These are phyloP conservation scores for Brachypalpus laphriformis DNA, from an alignment of 2,888 invertebrate species.

Conservation along the genomic window DNA sequence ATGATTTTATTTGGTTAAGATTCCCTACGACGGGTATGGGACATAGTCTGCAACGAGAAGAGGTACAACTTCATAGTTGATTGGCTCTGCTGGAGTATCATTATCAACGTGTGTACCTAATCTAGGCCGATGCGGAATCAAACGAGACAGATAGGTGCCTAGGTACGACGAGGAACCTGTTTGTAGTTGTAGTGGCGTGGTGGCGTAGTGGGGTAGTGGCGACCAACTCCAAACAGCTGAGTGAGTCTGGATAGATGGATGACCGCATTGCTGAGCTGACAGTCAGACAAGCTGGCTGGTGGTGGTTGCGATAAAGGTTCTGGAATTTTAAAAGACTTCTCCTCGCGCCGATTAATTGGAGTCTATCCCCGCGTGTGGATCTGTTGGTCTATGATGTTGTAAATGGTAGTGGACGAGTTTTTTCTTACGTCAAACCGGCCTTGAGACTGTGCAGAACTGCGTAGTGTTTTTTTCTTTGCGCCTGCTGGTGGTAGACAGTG, in stretches of 20 bases:
- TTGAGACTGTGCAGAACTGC: slow-evolving; percentile 55
- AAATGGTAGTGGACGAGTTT: slow-evolving; percentile 69
- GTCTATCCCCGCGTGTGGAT: slow-evolving; percentile 5
- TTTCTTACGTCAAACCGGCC: slow-evolving; percentile 63
- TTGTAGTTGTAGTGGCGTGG: slow-evolving; percentile 13
- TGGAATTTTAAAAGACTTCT: slow-evolving; percentile 70
- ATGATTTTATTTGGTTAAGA: slow-evolving; percentile 70
- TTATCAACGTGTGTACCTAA: slow-evolving; percentile 64
- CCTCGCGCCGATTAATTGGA: slow-evolving; percentile 64
- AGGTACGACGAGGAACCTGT: slow-evolving; percentile 44
- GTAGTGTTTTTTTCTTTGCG: slow-evolving; percentile 22
- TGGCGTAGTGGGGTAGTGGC: neutral
- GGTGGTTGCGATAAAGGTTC: slow-evolving; percentile 45
- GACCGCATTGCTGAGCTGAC: slow-evolving; percentile 73
- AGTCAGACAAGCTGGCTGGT: slow-evolving; percentile 70
- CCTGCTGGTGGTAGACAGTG: slow-evolving; percentile 43
- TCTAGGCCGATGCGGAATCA: slow-evolving; percentile 72
- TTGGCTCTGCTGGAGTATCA: slow-evolving; percentile 41
- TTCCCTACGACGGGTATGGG: slow-evolving; percentile 29
- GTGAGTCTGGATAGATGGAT: slow-evolving; percentile 72
- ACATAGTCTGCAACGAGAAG: slow-evolving; percentile 25
- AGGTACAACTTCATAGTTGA: slow-evolving; percentile 57
- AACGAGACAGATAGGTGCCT: slow-evolving; percentile 74
- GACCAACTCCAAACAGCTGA: slow-evolving; percentile 64
- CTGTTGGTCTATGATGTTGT: slow-evolving; percentile 69